Evolutionary conservation across 2,113 vertebrate species (phyloP).

Genomic region (Tragelaphus imberbis): DNA sequence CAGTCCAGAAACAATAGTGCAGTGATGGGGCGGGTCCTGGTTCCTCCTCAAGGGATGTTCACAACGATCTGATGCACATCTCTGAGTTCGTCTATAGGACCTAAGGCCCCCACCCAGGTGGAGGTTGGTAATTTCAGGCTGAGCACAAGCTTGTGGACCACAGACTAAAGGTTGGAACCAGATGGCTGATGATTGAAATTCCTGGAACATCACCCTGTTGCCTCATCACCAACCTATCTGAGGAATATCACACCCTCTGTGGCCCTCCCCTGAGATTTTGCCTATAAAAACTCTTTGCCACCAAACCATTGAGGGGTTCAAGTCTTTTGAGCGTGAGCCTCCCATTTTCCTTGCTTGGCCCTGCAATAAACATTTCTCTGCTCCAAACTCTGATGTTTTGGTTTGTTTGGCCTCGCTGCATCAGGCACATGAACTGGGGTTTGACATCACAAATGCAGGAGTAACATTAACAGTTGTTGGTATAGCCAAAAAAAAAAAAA

Average conservation of each 20-base stretch:
- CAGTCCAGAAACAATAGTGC: background rate
- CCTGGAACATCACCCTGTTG: background rate
- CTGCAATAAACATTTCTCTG: background rate
- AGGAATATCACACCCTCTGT: background rate
- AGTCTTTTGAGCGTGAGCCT: background rate
- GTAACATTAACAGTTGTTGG: background rate
- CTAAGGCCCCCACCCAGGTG: background rate
- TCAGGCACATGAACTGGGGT: background rate
- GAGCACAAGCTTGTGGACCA: background rate
- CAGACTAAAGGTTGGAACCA: background rate
- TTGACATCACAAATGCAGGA: background rate
- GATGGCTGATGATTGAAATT: background rate
- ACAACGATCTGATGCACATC: accelerated
- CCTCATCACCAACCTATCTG: background rate
- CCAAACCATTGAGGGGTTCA: background rate
- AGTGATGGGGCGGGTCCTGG: background rate
- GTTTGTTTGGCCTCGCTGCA: background rate
- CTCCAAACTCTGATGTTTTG: background rate
- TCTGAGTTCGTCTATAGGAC: background rate
- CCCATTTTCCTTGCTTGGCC: background rate
- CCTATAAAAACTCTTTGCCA: background rate
- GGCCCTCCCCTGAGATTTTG: background rate
- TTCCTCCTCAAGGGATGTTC: background rate
- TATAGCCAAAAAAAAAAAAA: background rate
- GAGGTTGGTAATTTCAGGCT: background rate